These are phyloP conservation scores for Pan troglodytes DNA, from an alignment of 2,113 vertebrate species.

Conservation along the genomic window NHGRI_mPanTro3-v2.1_pri NC_072409.2:99079501-99080000, in stretches of 20 bases:
- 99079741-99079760: constrained; percentile 71
- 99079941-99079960: constrained; percentile 80
- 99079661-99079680: constrained; percentile 79
- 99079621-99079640: constrained; percentile 72
- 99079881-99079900: constrained; percentile 84
- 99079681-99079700: constrained; percentile 51
- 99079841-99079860: not conserved
- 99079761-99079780: constrained; percentile 72
- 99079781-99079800: constrained; percentile 74
- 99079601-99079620: constrained; percentile 78
- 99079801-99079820: constrained; percentile 74
- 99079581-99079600: constrained; percentile 65
- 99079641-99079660: constrained; percentile 67
- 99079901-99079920: constrained; percentile 82
- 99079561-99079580: constrained; percentile 80
- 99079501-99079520: constrained; percentile 85
- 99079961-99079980: constrained; percentile 77
- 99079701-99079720: constrained; percentile 50
- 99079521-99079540: constrained; percentile 86
- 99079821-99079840: constrained; percentile 57
- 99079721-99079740: constrained; percentile 53
- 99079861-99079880: constrained; percentile 69
- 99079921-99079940: constrained; percentile 88
- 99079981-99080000: constrained; percentile 66
- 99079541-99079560: constrained; percentile 82